A percentile compares a stretch with the other conserved stretches of the same genome.
Conservation (phyloP, 2,888 invertebrate genomes). For the Adelognathus sp. region DNA sequence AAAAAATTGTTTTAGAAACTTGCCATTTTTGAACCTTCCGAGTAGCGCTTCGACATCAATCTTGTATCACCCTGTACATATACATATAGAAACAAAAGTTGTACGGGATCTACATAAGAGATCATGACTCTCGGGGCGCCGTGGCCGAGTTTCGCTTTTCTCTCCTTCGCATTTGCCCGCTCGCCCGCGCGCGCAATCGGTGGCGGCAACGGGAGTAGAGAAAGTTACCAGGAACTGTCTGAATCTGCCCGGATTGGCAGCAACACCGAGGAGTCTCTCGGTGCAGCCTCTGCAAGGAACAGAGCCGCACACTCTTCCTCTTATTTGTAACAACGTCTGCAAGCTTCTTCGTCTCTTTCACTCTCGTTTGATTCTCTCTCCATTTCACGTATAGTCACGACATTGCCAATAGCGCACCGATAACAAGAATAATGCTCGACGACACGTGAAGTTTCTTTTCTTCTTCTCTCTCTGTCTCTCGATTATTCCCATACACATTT, state of each 20-base stretch:
- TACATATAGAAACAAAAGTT: background rate
- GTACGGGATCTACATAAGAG: constrained; percentile 73
- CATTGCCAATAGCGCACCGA: constrained; percentile 62
- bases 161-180: too few species aligned
- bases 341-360: background rate
- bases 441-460: constrained; percentile 61
- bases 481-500: constrained; percentile 22
- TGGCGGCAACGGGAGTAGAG: constrained; percentile 66
- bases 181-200: constrained; percentile 45
- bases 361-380: constrained; percentile 40
- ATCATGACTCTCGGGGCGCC: constrained; percentile 72
- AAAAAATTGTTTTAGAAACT: too few species aligned
- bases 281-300: background rate
- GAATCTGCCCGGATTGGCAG: constrained; percentile 73
- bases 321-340: background rate
- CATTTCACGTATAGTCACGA: constrained; percentile 75
- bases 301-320: background rate
- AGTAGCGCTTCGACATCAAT: too few species aligned
- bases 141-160: constrained; percentile 76
- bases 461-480: constrained; percentile 22
- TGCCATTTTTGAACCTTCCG: too few species aligned
- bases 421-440: constrained; percentile 66
- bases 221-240: constrained; percentile 75
- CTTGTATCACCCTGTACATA: too few species aligned
- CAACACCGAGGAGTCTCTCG: constrained; percentile 40